Base-by-base conservation (phyloP, 2,113 vertebrate species). In the Tetrao urogallus region DNA sequence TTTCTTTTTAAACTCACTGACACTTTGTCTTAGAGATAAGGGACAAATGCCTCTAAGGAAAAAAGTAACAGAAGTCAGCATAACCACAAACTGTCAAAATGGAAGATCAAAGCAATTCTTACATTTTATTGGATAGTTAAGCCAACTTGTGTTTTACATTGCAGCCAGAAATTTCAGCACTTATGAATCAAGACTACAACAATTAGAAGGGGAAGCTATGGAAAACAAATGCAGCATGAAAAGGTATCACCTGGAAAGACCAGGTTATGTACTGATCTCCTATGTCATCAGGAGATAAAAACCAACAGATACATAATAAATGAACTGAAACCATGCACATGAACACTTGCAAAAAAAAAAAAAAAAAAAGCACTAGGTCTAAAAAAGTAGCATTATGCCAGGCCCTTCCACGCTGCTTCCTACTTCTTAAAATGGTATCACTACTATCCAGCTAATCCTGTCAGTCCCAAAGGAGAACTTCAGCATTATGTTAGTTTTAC, bases 21-120 rank as follows among this genome's bases (percentile, higher is more conserved):
- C 91, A 96, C 93, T 96, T 93, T 88, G 66, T 89, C 89, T 92
- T 73, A 93, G 84, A 92, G 76, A 95, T 86, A 76, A 90, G 70
- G 82, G 89, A 91, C 84, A 93, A 93, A 93, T 28, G 40, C 64
- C 91, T 89, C 73, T 42, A 88, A 89, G 84, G 79, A 95, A 93
- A 93, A 54, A 60, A 78, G 14, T 21, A 60, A 93, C 75, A 79
- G 42, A 96, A 95, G 86, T 67, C 90, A 95, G 75, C 80, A 69
- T 14, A 79, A 45, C 8, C 89, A 89, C 77, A 89, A 82, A 92
- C 60, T 82, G 74, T 90, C 85, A 92, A 86, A 92, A 78, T 67
- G 25, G 25, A 34, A 92, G 88, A 94, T 91, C 70, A 82, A 94
- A 88, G 76, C 45, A 28, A 56, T 74, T 91, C 67, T 81, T 93